Base-by-base conservation (phyloP, 1,140 invertebrate genomes). In the Myzus persicae region DNA sequence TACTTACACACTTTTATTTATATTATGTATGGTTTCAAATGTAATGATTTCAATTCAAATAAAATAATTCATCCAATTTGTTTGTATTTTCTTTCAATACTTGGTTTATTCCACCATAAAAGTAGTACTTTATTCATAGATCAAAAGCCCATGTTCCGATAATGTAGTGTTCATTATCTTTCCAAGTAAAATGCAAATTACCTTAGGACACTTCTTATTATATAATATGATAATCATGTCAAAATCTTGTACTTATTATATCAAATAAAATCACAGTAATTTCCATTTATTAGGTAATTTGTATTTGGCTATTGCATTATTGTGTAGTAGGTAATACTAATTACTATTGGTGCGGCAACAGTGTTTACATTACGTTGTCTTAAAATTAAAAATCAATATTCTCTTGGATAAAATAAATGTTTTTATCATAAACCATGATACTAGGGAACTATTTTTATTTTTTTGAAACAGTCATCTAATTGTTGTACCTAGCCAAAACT, bases 11-110 rank as follows among this genome's bases (percentile, higher is more conserved):
- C 8, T 67, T 67, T 40, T 90, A 44, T 90, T 90, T 42, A 90
- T 90, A 26, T 38, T 90, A 59, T 90, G 38, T 90, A 90, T 90
- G 89, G 14, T 90, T 90, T 67, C 18, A 51, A 90, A 22, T 90
- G 51, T 90, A 90, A 90, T 90, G 24, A 59, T 90, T 90, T 90
- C 38, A 42, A 40, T 67, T 67, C 1, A 67, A 90, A 90, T 90
- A 90, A 89, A 89, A 40, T 24, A 89, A 38, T 89, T 89, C 87
- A 89, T 89, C 54, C 31, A 89, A 38, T 26, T 51, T 54, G 26
- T 26, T 54, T 89, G n/a, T 51, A 11, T 54, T 51, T n/a, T 54
- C 31, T 44, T 85, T 44, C 44, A 11, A 44, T 85, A 85, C 24
- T 42, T 18, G 18, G 22, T n/a, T 44, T 44, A 44, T 24, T 9